phyloP scores from a whole-genome alignment of 2,797 vertebrate genomes.

The Mus caroli region DNA sequence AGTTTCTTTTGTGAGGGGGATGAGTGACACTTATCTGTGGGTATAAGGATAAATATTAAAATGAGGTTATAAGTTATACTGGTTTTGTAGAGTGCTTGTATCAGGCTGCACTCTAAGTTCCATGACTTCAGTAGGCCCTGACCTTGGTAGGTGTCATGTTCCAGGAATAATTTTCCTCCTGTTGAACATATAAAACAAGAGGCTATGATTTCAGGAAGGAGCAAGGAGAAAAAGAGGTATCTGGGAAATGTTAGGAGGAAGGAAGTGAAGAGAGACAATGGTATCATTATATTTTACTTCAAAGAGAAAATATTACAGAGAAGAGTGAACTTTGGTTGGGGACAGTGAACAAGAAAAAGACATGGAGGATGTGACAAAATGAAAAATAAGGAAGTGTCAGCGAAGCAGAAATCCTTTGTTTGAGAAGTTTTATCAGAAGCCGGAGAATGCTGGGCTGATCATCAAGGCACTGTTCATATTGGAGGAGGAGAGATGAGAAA shows the following conservation, averaged over 20 bases:
- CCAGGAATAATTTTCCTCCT: background rate
- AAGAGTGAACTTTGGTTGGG: background rate
- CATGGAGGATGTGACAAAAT: background rate
- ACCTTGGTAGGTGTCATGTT: background rate
- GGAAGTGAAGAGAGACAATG: background rate
- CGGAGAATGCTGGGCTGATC: background rate
- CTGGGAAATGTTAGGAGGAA: background rate
- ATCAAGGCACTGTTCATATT: background rate
- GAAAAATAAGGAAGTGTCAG: background rate
- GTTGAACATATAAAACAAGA: background rate
- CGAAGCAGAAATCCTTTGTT: background rate
- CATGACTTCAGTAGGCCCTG: background rate
- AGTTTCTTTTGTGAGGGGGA: background rate
- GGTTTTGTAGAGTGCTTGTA: background rate
- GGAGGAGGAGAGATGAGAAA: background rate
- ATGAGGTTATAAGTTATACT: background rate
- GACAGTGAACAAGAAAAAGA: background rate
- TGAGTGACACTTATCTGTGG: background rate
- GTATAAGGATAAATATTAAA: background rate
- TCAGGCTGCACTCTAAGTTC: background rate
- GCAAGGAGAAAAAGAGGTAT: background rate
- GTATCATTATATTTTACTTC: background rate
- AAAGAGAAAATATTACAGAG: background rate
- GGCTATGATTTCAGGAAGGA: background rate
- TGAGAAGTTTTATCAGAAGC: background rate